phyloP scores from a whole-genome alignment of 2,797 vertebrate species.

The Furcifer pardalis region DNA sequence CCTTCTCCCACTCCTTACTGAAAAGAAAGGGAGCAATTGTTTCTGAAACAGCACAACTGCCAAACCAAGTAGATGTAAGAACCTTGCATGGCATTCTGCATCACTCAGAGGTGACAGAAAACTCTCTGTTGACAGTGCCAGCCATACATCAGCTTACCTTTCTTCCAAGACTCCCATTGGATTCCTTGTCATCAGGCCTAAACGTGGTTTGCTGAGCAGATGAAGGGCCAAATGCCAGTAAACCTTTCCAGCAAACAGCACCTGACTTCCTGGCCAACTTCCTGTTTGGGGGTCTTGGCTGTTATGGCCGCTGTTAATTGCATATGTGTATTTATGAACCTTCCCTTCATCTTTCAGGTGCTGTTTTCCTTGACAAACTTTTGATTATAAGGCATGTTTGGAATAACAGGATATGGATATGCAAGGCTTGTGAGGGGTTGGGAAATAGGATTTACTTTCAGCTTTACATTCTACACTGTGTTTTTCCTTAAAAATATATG shows the following conservation, averaged over 20 bases:
- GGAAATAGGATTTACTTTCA: constrained; percentile 64
- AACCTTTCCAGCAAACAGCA: constrained; percentile 60
- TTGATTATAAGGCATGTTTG: constrained; percentile 51
- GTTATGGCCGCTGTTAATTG: constrained; percentile 66
- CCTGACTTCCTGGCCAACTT: constrained; percentile 65
- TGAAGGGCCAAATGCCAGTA: too few species aligned
- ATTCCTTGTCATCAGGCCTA: constrained; percentile 53
- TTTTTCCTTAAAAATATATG: constrained; percentile 68
- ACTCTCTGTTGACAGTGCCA: constrained; percentile 46
- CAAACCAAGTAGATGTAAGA: constrained; percentile 30
- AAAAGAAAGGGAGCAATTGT: constrained; percentile 9
- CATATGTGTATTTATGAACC: constrained; percentile 61
- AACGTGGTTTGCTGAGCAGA: constrained; percentile 27
- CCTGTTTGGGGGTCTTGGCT: constrained; percentile 30
- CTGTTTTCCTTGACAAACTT: constrained; percentile 69
- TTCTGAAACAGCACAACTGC: constrained; percentile 34
- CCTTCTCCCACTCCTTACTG: not conserved
- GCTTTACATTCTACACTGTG: constrained; percentile 31
- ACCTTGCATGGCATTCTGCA: constrained; percentile 26
- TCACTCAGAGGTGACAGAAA: constrained; percentile 51
- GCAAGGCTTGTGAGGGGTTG: constrained; percentile 59
- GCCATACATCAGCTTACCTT: constrained; percentile 58
- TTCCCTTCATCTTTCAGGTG: constrained; percentile 51
- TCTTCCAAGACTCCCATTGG: constrained; percentile 60
- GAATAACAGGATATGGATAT: constrained; percentile 61